These are phyloP conservation scores for Drosophila neotestacea DNA, from an alignment of 2,888 invertebrate genomes.

Conservation along the genomic window DNA sequence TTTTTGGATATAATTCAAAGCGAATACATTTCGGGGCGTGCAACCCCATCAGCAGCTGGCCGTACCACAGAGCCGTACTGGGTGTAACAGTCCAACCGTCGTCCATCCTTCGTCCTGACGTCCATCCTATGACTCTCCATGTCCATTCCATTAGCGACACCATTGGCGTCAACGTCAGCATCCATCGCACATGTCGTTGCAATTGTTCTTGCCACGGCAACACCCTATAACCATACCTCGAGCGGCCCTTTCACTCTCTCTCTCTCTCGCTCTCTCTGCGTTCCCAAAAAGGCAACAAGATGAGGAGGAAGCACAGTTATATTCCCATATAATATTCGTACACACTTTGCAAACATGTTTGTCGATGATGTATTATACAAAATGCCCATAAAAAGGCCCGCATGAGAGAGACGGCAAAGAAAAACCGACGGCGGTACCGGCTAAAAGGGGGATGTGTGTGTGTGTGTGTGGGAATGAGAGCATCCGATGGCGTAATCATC, in stretches of 20 bases:
- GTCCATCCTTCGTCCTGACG: background rate
- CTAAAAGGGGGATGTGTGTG: conserved; percentile 6
- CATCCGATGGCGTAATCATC: conserved; percentile 80
- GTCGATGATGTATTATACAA: conserved; percentile 84
- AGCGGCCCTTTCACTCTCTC: background rate
- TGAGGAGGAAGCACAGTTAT: conserved; percentile 67
- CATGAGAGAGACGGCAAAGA: conserved; percentile 76
- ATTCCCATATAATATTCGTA: conserved; percentile 83
- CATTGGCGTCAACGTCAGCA: conserved; percentile 82
- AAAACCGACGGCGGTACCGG: too few species aligned
- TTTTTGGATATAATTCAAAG: conserved; percentile 80
- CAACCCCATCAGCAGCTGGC: conserved; percentile 72
- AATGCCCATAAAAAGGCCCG: conserved; percentile 83
- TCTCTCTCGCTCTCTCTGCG: background rate
- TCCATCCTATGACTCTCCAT: conserved; percentile 43
- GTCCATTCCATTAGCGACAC: conserved; percentile 80
- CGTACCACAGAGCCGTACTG: background rate
- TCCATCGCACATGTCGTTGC: conserved; percentile 83
- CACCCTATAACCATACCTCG: background rate
- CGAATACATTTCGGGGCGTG: conserved; percentile 69
- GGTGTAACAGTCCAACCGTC: background rate
- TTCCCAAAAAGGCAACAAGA: too few species aligned
- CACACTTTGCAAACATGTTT: conserved; percentile 84
- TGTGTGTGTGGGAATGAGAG: conserved; percentile 68
- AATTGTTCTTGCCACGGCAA: conserved; percentile 76